Evolutionary conservation across 2,113 vertebrate species (phyloP), one percentile per base, ranked within the genome.

Genomic region (Salvelinus fontinalis): DNA sequence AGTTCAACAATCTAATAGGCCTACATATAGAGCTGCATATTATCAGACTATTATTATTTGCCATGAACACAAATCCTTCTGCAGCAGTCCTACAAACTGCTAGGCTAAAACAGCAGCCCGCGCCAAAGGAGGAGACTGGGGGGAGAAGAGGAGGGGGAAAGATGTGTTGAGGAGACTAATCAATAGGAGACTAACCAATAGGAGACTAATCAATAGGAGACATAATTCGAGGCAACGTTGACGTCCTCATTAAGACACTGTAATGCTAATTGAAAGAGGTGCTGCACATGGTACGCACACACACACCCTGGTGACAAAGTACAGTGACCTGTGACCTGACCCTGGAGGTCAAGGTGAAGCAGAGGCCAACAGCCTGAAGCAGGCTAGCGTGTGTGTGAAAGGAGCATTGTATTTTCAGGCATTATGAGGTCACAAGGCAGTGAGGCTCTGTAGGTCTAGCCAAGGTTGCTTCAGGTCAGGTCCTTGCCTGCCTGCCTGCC

Each of bases 171-270:
- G 71, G 57, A n/a, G 59, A 74, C 72, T 0, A 34, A 34, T 0
- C 31, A 34, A 34, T 34, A 34, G 31, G 31, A 62, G 71, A 3
- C 12, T 29, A 60, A 73, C 20, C 8, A 57, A 62, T 57, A 62
- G 71, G 29, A 73, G 71, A 3, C 12, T 29, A 60, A 73, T 5
- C 8, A 57, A 73, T 57, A 73, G 59, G 26, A n/a, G 22, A 74
- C 72, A 64, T 64, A 74, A 74, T 74, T 74, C 31, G 65, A 74
- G 72, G 72, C 31, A 64, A 64, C 22, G 31, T 48, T 65, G 14
- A 65, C 60, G 9, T 65, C 54, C 72, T 74, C 59, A 64, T 74
- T 65, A 74, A 74, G 57, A 64, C 57, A 39, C 72, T 64, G 39
- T 24, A 74, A 44, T 44, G 29, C 31, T 73, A 44, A 62, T 64